Evolutionary conservation across 2,797 vertebrate species (phyloP).

Genomic region (Ceyx erithaca): DNA sequence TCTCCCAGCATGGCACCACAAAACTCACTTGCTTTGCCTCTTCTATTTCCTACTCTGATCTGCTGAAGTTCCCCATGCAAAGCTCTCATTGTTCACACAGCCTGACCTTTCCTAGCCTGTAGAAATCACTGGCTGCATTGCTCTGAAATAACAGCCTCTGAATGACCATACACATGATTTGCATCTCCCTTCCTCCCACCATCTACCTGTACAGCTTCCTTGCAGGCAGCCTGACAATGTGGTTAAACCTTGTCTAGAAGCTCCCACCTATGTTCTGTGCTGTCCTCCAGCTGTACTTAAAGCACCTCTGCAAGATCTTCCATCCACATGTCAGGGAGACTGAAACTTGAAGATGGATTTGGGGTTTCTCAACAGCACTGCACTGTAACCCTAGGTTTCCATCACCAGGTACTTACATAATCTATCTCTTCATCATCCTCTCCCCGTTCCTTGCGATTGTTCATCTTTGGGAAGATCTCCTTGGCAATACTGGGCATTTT

Average conservation of each 20-base stretch:
- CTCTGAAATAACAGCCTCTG: neutral
- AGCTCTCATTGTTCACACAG: slow-evolving; percentile 78
- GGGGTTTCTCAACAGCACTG: neutral
- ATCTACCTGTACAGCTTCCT: neutral
- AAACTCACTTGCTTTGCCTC: neutral
- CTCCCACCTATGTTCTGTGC: neutral
- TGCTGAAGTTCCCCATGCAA: neutral
- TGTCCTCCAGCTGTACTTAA: neutral
- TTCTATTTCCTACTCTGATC: neutral
- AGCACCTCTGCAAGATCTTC: neutral
- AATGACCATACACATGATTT: accelerated
- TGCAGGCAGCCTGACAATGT: neutral
- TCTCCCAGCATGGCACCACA: neutral
- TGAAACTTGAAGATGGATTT: neutral
- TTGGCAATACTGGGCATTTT: slow-evolving; percentile 87
- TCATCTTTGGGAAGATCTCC: slow-evolving; percentile 95
- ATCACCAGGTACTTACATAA: slow-evolving; percentile 84
- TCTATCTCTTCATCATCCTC: slow-evolving; percentile 95
- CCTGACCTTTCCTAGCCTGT: slow-evolving; percentile 81
- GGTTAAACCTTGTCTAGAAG: neutral
- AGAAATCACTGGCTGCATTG: neutral
- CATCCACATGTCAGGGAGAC: neutral
- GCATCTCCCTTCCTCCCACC: neutral
- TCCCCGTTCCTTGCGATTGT: slow-evolving; percentile 85
- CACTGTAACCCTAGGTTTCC: neutral